Conservation (phyloP, 2,113 vertebrate species). For the Sigmodon hispidus region DNA sequence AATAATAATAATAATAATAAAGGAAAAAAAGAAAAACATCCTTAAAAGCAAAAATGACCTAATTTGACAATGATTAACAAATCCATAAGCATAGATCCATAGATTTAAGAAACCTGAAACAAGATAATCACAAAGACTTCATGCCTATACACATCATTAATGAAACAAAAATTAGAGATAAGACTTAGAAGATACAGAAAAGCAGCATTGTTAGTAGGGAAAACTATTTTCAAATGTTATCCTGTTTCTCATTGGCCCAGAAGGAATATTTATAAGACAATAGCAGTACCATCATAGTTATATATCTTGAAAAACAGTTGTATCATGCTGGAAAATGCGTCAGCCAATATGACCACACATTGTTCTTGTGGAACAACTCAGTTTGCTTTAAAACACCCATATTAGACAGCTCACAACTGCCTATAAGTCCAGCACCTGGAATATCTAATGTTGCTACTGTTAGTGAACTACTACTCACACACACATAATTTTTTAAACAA, state of each 20-base stretch:
- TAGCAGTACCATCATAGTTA: neutral
- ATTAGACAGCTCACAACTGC: neutral
- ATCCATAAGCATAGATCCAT: neutral
- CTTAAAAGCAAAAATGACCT: neutral
- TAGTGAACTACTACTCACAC: neutral
- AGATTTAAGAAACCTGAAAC: neutral
- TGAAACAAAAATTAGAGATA: neutral
- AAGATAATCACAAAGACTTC: neutral
- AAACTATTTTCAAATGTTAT: neutral
- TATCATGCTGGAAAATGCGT: neutral
- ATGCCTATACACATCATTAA: neutral
- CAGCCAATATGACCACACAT: neutral
- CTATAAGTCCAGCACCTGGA: neutral
- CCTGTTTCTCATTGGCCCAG: neutral
- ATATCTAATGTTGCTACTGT: neutral
- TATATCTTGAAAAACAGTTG: neutral
- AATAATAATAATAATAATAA: too few relatives aligned
- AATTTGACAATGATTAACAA: neutral
- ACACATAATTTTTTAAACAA: neutral
- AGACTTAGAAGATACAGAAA: neutral
- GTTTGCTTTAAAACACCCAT: neutral
- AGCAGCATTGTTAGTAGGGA: neutral
- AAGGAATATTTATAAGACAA: neutral
- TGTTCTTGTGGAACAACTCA: neutral
- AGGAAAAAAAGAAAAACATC: too few relatives aligned